Evolutionary conservation across 2,113 vertebrate genomes (phyloP).

Genomic region (Aythya baeri): DNA sequence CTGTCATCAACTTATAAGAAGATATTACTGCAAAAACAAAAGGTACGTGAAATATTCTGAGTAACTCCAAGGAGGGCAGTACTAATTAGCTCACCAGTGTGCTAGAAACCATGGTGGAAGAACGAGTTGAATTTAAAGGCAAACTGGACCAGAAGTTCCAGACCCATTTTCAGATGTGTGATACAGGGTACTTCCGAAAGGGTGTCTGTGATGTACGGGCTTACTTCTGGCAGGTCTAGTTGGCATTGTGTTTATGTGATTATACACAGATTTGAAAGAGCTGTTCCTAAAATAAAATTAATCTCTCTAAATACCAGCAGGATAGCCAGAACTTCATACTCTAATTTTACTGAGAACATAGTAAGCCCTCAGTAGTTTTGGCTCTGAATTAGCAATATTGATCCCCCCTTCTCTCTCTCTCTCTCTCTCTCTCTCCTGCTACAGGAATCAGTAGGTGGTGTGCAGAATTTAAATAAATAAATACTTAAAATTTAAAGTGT

Average conservation of each 20-base stretch:
- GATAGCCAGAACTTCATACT: constrained; percentile 18
- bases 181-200: constrained; percentile 1
- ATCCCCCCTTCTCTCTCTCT: constrained; percentile 4
- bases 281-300: constrained; percentile 65
- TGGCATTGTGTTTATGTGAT: constrained; percentile 56
- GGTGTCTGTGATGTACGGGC: background rate
- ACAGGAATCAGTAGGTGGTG: constrained; percentile 37
- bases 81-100: background rate
- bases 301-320: background rate
- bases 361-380: constrained; percentile 45
- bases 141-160: background rate
- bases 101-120: background rate
- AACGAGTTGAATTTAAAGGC: background rate
- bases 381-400: constrained; percentile 27
- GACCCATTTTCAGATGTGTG: background rate
- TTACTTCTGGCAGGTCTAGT: constrained; percentile 35
- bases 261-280: constrained; percentile 58
- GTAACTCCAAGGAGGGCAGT: background rate
- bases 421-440: constrained; percentile 14
- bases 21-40: background rate
- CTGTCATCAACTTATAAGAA: constrained; percentile 2
- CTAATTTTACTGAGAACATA: constrained; percentile 34
- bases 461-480: constrained; percentile 29
- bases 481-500: background rate
- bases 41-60: background rate